Percentiles rank a stretch among this genome's conserved stretches.
Conservation (phyloP, 2,113 vertebrate species). For the Chaetorhynchus papuensis region DNA sequence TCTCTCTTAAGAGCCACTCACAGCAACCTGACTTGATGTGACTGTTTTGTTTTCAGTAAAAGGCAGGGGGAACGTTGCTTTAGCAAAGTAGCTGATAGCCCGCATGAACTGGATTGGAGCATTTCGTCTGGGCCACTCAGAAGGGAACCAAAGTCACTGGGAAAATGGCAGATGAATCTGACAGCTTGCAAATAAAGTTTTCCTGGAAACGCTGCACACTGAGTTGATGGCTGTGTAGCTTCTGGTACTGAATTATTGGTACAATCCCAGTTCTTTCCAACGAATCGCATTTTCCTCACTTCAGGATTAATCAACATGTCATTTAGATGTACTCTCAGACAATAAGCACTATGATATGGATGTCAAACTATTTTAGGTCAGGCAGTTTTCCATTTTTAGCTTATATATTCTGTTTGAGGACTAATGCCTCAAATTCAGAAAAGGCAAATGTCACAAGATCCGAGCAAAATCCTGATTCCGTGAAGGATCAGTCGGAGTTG, state of each 20-base stretch:
- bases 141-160: neutral
- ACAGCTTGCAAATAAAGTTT: constrained; percentile 59
- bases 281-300: constrained; percentile 49
- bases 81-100: neutral
- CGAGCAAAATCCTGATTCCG: neutral
- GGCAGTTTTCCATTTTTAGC: constrained; percentile 49
- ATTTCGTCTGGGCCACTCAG: neutral
- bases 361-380: constrained; percentile 60
- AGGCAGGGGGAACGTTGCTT: neutral
- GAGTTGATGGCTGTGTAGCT: neutral
- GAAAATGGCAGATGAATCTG: constrained; percentile 42
- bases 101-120: neutral
- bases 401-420: neutral
- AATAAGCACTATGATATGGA: constrained; percentile 46
- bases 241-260: constrained; percentile 45
- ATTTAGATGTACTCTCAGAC: constrained; percentile 49
- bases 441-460: neutral
- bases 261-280: constrained; percentile 38
- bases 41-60: constrained; percentile 43
- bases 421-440: constrained; percentile 26
- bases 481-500: neutral
- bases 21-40: constrained; percentile 27
- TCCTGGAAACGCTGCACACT: neutral
- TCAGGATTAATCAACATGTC: constrained; percentile 49
- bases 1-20: constrained; percentile 58